A percentile compares a stretch with the other conserved stretches of the same genome.
These are phyloP conservation scores for Rhagoletis pomonella DNA, from an alignment of 1,140 invertebrate species.

Conservation along the genomic window DNA sequence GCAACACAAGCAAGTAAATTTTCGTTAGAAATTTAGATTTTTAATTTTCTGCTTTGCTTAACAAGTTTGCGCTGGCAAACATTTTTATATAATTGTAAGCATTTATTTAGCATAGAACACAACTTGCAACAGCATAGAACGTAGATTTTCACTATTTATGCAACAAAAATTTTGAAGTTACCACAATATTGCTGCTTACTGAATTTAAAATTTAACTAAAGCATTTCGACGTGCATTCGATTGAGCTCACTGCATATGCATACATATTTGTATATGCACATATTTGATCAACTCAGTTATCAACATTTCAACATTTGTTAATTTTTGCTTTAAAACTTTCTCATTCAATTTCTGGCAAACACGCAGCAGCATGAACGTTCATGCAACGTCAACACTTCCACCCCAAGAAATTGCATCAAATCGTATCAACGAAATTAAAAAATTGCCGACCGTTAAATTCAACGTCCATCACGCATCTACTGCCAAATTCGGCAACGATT, in stretches of 20 bases:
- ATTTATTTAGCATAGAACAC: neutral
- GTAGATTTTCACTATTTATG: constrained; percentile 3
- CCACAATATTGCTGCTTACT: neutral
- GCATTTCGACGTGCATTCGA: too few species aligned
- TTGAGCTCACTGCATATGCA: too few species aligned
- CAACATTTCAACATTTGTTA: too few species aligned
- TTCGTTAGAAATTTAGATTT: neutral
- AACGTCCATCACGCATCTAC: constrained; percentile 73
- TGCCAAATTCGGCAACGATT: constrained; percentile 65
- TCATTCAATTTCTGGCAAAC: neutral
- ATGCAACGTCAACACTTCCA: constrained; percentile 25
- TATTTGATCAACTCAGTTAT: too few species aligned
- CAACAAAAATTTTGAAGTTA: neutral
- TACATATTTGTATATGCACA: too few species aligned
- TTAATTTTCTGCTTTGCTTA: neutral
- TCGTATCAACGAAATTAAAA: constrained; percentile 38
- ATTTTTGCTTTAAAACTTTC: too few species aligned
- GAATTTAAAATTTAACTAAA: neutral
- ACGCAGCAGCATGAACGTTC: neutral
- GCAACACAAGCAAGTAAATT: neutral
- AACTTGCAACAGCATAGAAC: neutral
- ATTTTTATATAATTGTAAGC: constrained; percentile 6
- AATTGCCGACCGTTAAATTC: constrained; percentile 69
- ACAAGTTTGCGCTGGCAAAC: neutral
- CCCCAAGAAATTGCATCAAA: neutral